Base-by-base conservation (phyloP, 1,140 invertebrate species). In the Drosophila tristis region DNA sequence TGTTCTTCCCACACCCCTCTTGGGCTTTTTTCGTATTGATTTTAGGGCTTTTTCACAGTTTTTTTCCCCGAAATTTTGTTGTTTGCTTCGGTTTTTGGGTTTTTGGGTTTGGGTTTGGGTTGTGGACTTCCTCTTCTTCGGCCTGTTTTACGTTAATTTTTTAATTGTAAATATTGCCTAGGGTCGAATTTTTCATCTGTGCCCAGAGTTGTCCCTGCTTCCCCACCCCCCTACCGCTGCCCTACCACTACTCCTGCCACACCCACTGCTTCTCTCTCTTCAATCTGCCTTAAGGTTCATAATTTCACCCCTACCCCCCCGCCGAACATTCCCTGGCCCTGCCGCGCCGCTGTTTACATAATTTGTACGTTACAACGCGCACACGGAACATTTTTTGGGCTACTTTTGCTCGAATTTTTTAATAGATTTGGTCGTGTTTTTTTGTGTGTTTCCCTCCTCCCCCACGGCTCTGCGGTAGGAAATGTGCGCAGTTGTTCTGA, bases 41-140 rank as follows among this genome's bases (percentile, higher is more conserved):
- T 89, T 89, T 89, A 89, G 79, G 84, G 79, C 85, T 89, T 89
- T 87, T 89, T 89, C 79, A 80, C 84, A 89, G 84, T 89, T 89
- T 79, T 84, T 78, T 74, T 53, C 29, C 2, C 13, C 45, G n/a
- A 31, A 39, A 31, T 44, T 70, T 68, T 48, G 29, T 15, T 20
- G 25, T 35, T 53, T 55, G 35, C 42, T 70, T 54, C 39, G 13
- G 25, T 26, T 25, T 26, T 26, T 50, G n/a, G 11, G 8, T 15
- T 26, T 45, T 13, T 39, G 43, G 29, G 31, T 7, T 26, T 54
- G 31, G 15, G 5, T 54, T 26, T 23, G 51, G 31, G 25, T 42
- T 53, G 23, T 31, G 48, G 31, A 25, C 42, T 50, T 55, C n/a
- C n/a, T n/a, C 60, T 65, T 80, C 59, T 71, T 79, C 71, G 61